A percentile compares a stretch with the other conserved stretches of the same genome.
phyloP scores from a whole-genome alignment of 2,888 invertebrate species.

The Cremastinae sp. region DNA sequence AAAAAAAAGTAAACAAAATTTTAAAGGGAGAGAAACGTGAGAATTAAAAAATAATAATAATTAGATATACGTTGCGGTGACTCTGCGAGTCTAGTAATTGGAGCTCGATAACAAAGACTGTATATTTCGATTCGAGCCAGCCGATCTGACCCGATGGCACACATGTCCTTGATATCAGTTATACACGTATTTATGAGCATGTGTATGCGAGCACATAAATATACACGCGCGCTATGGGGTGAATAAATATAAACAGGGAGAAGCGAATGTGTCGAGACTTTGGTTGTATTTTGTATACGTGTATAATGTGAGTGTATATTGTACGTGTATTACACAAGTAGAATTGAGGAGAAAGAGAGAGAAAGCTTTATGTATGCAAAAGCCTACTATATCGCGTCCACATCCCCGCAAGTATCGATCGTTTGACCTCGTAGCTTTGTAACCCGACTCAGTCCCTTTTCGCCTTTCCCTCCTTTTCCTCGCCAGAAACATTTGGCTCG shows the following conservation, averaged over 20 bases:
- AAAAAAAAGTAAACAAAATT: too few relatives aligned
- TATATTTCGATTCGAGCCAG: conserved; percentile 58
- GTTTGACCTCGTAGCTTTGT: conserved; percentile 70
- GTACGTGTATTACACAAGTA: conserved; percentile 30
- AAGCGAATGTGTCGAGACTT: conserved; percentile 4
- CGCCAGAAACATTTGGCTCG: conserved; percentile 18
- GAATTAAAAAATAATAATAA: too few relatives aligned
- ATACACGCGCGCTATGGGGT: neutral
- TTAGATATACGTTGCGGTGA: conserved; percentile 8
- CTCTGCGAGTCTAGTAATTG: conserved; percentile 37
- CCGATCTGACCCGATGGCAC: conserved; percentile 66
- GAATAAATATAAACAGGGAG: neutral
- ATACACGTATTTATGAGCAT: conserved; percentile 35
- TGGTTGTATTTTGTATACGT: conserved; percentile 3
- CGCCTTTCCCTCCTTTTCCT: conserved; percentile 19
- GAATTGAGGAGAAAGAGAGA: conserved; percentile 4
- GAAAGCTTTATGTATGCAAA: conserved; percentile 27
- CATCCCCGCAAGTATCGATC: conserved; percentile 67
- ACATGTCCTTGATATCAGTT: conserved; percentile 66
- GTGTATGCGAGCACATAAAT: conserved; percentile 14
- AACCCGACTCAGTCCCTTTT: conserved; percentile 65
- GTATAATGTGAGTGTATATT: conserved; percentile 13
- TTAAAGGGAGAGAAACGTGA: too few relatives aligned
- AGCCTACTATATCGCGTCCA: conserved; percentile 36
- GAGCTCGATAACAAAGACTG: conserved; percentile 52